Evolutionary conservation across 1,140 invertebrate genomes (phyloP), one percentile per base, ranked within the genome.

Genomic region (Drosophila varians): DNA sequence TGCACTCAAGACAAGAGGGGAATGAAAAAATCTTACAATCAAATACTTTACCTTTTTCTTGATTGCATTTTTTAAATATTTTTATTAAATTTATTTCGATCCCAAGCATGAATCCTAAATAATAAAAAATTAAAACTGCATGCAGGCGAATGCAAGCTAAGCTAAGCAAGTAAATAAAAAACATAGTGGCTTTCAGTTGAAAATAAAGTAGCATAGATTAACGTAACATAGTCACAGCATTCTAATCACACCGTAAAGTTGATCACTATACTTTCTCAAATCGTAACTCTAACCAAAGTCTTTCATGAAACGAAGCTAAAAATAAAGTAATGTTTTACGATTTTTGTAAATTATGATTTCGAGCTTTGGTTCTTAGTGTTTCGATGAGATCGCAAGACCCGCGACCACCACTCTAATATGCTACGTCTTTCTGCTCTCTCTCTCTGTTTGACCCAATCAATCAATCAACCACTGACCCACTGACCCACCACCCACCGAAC

Each of bases 331-430:
- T 86, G 60, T 76, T 84, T 61, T 74, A 76, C 43, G 58, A 66
- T 64, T 74, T 53, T 52, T 77, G 62, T 76, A 76, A 58, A 46
- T 80, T 87, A 66, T 87, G 2, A 77, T 87, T 86, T 86, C 2
- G 28, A 69, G 62, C 76, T 86, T 86, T 42, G 21, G 80, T 86
- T 86, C 26, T 79, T 86, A 87, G 82, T 86, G 76, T 86, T 87
- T 78, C 43, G 53, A 56, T 53, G 62, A 80, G 49, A 64, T 14
- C 18, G 19, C 25, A 18, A 4, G 40, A 53, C 38, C 46, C 55
- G 28, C 16, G 36, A 66, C 21, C 69, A 57, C n/a, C 28, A 49
- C 48, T 66, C 43, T 75, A 90, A 87, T 69, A 72, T 57, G 26
- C 16, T 25, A 23, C 53, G 68, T 61, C 68, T 61, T 43, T 82